Evolutionary conservation across 2,113 vertebrate genomes (phyloP).

Genomic region (Rhagologus leucostigma): DNA sequence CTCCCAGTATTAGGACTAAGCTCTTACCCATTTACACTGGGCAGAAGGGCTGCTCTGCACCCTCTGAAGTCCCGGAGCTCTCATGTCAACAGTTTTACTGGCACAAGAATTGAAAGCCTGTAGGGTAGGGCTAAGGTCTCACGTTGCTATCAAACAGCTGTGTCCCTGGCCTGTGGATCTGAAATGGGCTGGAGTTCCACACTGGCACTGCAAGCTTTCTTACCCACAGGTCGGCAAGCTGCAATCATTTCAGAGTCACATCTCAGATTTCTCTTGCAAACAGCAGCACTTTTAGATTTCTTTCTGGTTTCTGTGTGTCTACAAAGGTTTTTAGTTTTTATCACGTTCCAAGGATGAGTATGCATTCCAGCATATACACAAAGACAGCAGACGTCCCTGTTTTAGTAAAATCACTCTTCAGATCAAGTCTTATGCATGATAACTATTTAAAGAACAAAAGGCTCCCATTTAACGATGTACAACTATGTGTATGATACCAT

Average conservation of each 20-base stretch:
- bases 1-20: not conserved
- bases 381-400: not conserved
- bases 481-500: not conserved
- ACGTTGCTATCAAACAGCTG: not conserved
- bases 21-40: not conserved
- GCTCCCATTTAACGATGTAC: not conserved
- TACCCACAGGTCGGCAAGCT: not conserved
- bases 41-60: not conserved
- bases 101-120: not conserved
- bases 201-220: not conserved
- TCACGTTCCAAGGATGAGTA: not conserved
- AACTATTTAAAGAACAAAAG: not conserved
- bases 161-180: not conserved
- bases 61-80: not conserved
- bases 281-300: not conserved
- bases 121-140: not conserved
- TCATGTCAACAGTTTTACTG: not conserved
- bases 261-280: not conserved
- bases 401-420: not conserved
- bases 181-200: not conserved
- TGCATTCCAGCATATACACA: not conserved
- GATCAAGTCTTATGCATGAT: not conserved
- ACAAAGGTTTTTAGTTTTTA: not conserved
- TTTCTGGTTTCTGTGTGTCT: not conserved
- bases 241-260: not conserved